These are phyloP conservation scores for Sebastes alutus DNA, from an alignment of 2,797 vertebrate species.

Conservation along the genomic window DNA sequence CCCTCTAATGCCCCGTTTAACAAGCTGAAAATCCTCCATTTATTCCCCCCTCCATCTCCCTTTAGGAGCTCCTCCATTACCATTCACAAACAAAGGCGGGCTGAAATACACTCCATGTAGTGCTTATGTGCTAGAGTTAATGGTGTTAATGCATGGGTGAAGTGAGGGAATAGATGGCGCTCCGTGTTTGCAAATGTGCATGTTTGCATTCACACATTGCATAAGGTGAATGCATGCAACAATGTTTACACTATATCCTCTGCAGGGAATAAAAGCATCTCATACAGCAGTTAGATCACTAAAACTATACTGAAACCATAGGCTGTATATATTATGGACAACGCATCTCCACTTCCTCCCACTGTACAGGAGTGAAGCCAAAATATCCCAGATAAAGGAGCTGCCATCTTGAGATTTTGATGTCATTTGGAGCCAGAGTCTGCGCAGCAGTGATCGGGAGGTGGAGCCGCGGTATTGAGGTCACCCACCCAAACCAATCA, in stretches of 20 bases:
- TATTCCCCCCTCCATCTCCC: slow-evolving; percentile 69
- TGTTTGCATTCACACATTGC: background rate
- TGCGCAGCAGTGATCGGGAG: too few species aligned
- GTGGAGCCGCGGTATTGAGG: too few species aligned
- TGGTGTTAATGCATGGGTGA: slow-evolving; percentile 38
- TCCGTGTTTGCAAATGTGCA: background rate
- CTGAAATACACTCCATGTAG: slow-evolving; percentile 36
- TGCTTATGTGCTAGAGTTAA: slow-evolving; percentile 1
- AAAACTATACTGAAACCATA: background rate
- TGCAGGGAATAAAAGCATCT: background rate
- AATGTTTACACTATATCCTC: background rate
- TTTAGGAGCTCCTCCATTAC: slow-evolving; percentile 67
- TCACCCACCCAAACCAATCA: too few species aligned
- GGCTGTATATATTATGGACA: too few species aligned
- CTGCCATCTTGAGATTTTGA: too few species aligned
- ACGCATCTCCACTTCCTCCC: too few species aligned
- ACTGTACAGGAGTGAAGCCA: too few species aligned
- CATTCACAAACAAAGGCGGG: slow-evolving; percentile 68
- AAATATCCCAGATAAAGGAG: too few species aligned
- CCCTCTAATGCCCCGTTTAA: slow-evolving; percentile 82
- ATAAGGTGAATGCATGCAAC: background rate
- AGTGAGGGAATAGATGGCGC: slow-evolving; percentile 4
- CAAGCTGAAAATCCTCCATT: slow-evolving; percentile 83
- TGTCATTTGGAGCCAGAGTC: too few species aligned
- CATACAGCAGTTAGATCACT: background rate